Conservation (phyloP, 1,140 invertebrate genomes). For the Zaprionus nigranus region DNA sequence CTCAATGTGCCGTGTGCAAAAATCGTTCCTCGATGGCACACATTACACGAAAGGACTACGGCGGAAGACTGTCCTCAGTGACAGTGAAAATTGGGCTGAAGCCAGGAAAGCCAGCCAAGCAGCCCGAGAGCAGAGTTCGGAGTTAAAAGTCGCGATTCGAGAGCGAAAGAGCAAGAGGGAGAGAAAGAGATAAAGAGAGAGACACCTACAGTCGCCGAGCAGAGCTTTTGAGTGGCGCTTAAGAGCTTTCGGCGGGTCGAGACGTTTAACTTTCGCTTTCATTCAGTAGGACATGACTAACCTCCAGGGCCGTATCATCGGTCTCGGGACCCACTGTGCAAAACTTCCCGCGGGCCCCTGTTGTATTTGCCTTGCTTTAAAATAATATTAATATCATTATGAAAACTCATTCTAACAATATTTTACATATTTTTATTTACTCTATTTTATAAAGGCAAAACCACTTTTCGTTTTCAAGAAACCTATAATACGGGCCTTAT, state of each 20-base stretch:
- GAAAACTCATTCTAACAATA: no score
- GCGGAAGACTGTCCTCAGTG: constrained; percentile 68
- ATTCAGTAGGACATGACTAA: constrained; percentile 13
- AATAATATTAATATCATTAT: no score
- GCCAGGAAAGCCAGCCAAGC: constrained; percentile 15
- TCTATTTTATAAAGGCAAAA: no score
- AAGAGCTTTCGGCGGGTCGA: constrained; percentile 31
- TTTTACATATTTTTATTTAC: no score
- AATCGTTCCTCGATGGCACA: constrained; percentile 67
- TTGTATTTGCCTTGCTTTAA: no score
- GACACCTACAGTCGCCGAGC: constrained; percentile 18
- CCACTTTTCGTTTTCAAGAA: no score
- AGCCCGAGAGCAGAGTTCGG: constrained; percentile 30
- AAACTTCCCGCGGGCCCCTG: no score
- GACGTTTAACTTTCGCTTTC: constrained; percentile 61
- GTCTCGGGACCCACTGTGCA: no score
- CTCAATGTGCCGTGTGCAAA: constrained; percentile 69
- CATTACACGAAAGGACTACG: constrained; percentile 77
- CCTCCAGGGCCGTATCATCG: no score
- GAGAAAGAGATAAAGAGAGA: neutral
- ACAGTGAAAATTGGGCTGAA: constrained; percentile 58
- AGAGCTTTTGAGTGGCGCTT: constrained; percentile 28
- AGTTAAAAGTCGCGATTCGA: constrained; percentile 53
- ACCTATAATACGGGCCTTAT: no score
- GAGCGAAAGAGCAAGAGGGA: constrained; percentile 2